Evolutionary conservation across 2,888 invertebrate genomes (phyloP), one percentile per base, ranked within the genome.

Genomic region (Trypoxylon attenuatum): DNA sequence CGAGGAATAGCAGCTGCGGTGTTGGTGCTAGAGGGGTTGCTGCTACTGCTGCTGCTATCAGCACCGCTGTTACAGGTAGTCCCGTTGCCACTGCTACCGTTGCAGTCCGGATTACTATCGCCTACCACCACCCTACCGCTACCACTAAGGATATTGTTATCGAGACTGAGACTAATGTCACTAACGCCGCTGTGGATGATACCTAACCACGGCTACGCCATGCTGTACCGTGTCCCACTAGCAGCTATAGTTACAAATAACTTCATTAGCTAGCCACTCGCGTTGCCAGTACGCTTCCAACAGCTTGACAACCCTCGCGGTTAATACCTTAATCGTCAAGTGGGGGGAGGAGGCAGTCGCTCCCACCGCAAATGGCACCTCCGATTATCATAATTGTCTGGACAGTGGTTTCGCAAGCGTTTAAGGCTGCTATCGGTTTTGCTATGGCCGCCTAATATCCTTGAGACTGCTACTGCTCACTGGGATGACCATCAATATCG

Each of bases 1-100:
- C 52, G 54, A 45, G 60, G 54, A 50, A 51, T 56, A 59, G 45
- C 69, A 63, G 63, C 59, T 61, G 63, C 69, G 69, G 45, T 54
- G 42, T 56, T 57, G 47, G 52, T 47, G 15, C 51, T n/a, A n/a
- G n/a, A n/a, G n/a, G n/a, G n/a, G n/a, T n/a, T n/a, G n/a, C n/a
- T 10, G 43, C 47, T 45, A 23, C 55, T 52, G 55, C 45, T 53
- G 57, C 62, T 68, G 52, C 13, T 23, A 33, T 33, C 33, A 27
- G 15, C 25, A 13, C 19, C 18, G 52, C 54, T 42, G 33, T 55
- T 56, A 13, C 50, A 65, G 51, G 52, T 51, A 51, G 10, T 13
- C 19, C 49, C 21, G 2, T 15, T 16, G 19, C 15, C 41, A 21
- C 41, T 25, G 6, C 23, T 29, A 46, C 15, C 43, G 27, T 22